Conservation (phyloP, 2,888 invertebrate species). For the Hypena proboscidalis region DNA sequence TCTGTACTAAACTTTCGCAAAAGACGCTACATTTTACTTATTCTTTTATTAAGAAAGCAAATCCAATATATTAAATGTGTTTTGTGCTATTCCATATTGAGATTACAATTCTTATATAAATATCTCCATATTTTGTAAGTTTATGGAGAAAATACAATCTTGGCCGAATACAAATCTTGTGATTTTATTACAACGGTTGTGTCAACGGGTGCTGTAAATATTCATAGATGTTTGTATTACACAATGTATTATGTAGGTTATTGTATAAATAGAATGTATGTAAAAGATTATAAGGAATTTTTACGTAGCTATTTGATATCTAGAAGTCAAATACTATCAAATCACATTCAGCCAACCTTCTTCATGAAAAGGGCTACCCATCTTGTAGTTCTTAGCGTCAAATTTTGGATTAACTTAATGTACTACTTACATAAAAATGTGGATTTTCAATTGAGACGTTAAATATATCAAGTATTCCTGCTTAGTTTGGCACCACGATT, state of each 20-base stretch:
- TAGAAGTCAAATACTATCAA: too few species aligned
- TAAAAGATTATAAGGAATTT: too few species aligned
- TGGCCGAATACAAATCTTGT: constrained; percentile 1
- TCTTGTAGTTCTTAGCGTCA: too few species aligned
- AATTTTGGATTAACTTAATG: too few species aligned
- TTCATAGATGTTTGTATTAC: neutral
- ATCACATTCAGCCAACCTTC: too few species aligned
- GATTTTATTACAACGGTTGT: constrained; percentile 6
- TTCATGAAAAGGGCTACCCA: too few species aligned
- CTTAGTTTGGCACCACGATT: too few species aligned
- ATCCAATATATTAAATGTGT: constrained; percentile 13
- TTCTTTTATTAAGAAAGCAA: constrained; percentile 17
- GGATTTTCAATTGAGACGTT: too few species aligned
- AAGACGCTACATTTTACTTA: neutral
- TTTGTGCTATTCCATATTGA: constrained; percentile 10
- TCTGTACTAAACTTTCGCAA: neutral
- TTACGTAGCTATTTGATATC: too few species aligned
- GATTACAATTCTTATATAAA: constrained; percentile 18
- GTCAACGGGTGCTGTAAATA: constrained; percentile 2
- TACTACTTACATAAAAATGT: too few species aligned
- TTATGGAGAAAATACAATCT: constrained; percentile 17
- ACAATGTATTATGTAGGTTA: neutral
- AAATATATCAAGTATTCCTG: too few species aligned
- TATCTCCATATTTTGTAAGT: constrained; percentile 5
- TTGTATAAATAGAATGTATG: too few species aligned